Percentiles rank a stretch among this genome's conserved stretches.
Evolutionary conservation across 2,888 invertebrate genomes (phyloP).

Genomic region (Xestoiulus laeticollis): DNA sequence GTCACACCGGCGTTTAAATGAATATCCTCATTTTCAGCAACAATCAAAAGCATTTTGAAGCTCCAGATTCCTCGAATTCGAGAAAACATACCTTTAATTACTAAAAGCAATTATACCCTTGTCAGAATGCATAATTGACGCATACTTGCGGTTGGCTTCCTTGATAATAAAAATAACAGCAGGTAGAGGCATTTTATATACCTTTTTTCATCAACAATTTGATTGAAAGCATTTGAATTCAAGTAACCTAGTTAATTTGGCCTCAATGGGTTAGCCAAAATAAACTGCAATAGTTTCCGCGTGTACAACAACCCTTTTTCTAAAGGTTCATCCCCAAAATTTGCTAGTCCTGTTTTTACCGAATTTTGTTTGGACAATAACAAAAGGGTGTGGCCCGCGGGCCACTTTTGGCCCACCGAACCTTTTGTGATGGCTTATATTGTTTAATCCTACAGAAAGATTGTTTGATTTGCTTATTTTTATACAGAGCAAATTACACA

Average conservation of each 20-base stretch:
- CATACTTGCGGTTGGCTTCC: neutral
- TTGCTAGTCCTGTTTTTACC: neutral
- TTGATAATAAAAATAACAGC: neutral
- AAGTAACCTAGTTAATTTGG: slow-evolving; percentile 10
- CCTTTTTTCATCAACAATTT: neutral
- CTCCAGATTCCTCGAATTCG: neutral
- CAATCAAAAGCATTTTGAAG: neutral
- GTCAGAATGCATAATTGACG: slow-evolving; percentile 17
- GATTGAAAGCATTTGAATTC: slow-evolving; percentile 11
- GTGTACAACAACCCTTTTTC: neutral
- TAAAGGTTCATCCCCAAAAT: neutral
- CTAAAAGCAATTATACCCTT: neutral
- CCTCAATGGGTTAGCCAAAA: neutral
- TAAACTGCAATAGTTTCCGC: neutral
- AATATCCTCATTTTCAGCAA: neutral
- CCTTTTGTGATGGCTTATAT: too few species aligned
- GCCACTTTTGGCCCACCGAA: too few species aligned
- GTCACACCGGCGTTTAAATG: neutral
- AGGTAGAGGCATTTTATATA: neutral
- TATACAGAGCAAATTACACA: too few species aligned
- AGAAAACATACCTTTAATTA: neutral
- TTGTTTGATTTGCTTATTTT: too few species aligned
- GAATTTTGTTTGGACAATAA: too few species aligned
- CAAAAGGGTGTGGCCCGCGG: too few species aligned
- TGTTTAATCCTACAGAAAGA: too few species aligned